A percentile compares a stretch with the other conserved stretches of the same genome.
phyloP scores from a whole-genome alignment of 2,888 invertebrate species.

The Frankliniella fusca region DNA sequence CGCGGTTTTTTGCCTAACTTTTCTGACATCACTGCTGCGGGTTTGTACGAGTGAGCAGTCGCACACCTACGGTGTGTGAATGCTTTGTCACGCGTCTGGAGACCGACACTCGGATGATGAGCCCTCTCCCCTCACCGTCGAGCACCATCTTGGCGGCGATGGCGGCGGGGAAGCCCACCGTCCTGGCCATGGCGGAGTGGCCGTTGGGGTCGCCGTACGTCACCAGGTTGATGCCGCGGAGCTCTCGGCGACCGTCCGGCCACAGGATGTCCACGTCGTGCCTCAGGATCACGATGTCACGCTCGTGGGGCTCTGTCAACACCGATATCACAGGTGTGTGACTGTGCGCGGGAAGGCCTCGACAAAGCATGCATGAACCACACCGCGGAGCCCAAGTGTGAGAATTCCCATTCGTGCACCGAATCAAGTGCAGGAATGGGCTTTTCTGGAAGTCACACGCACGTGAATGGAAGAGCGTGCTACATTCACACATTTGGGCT shows the following conservation, averaged over 20 bases:
- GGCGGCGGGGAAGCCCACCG: conserved; percentile 89
- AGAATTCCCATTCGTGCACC: no score
- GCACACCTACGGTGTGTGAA: no score
- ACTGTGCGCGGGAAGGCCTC: background rate
- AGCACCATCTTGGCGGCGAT: conserved; percentile 97
- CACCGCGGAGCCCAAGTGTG: background rate
- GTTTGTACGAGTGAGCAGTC: no score
- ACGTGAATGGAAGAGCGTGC: no score
- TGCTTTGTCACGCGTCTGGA: no score
- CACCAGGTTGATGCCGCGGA: conserved; percentile 79
- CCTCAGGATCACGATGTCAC: conserved; percentile 89
- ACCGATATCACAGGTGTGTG: conserved; percentile 39
- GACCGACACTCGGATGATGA: no score
- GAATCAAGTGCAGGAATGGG: no score
- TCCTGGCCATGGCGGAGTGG: conserved; percentile 94
- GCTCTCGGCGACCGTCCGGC: conserved; percentile 80
- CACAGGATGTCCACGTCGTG: conserved; percentile 91
- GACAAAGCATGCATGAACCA: background rate
- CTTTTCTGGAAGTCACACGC: no score
- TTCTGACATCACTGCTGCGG: no score
- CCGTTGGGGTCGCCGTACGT: conserved; percentile 73
- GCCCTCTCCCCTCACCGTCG: conserved; percentile 76
- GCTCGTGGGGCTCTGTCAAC: conserved; percentile 63
- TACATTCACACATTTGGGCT: no score
- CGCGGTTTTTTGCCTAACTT: no score